Base-by-base conservation (phyloP, 2,888 invertebrate species). In the Drosophila acutilabella region DNA sequence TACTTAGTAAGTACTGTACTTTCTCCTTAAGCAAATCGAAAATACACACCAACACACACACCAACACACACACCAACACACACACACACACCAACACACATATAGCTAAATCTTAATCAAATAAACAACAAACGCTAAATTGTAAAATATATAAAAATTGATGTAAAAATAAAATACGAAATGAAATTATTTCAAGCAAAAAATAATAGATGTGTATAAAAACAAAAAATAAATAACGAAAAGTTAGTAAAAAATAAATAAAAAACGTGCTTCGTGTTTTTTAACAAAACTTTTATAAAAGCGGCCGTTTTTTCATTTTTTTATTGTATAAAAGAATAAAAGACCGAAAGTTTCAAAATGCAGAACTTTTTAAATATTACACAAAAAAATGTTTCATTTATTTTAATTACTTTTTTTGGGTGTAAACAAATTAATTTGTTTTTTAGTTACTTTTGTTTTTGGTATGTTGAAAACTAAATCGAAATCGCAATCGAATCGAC, bases 1-100 rank as follows among this genome's bases (percentile, higher is more conserved):
- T 83, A 85, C 85, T 89, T 86, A 89, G 88, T 86, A 81, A 89
- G 88, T 86, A 85, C 82, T 85, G 88, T 89, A 86, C 82, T 86
- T 78, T 89, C 77, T 81, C 66, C 78, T 77, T 81, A 81, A 78
- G 75, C 61, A 62, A 72, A 70, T 44, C 61, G 18, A 50, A 64
- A 20, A 59, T 8, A 66, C 38, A 50, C 41, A 26, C n/a, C 3
- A 3, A 20, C 20, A 20, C 20, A 20, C 20, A 3, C 50, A 64
- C 45, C 57, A 52, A 70, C 36, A 70, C 50, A 72, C 20, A 20
- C 20, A 20, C 20, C 2, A n/a, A n/a, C 54, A 83, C 51, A 66
- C 41, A 74, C 36, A 48, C 14, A 76, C 48, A 69, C 42, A 72
- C 47, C 65, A 45, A 71, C 54, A 78, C 57, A 83, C 81, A 80